These are phyloP conservation scores for Istiophorus platypterus DNA, from an alignment of 2,113 vertebrate genomes.

Conservation along the genomic window DNA sequence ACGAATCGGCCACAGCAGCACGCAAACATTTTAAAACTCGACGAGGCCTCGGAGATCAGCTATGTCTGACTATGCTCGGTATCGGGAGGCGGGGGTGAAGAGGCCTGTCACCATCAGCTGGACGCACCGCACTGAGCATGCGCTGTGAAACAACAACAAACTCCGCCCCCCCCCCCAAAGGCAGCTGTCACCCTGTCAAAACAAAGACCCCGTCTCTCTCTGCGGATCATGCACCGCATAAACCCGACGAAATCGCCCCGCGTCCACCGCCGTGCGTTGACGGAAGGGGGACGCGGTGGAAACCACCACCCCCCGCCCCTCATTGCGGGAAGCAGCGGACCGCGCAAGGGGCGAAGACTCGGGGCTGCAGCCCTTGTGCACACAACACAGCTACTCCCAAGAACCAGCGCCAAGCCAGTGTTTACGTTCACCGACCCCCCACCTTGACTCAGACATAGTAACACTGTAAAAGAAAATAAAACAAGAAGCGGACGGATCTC, in stretches of 20 bases:
- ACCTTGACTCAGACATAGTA: slow-evolving; percentile 53
- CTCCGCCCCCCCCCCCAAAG: slow-evolving; percentile 83
- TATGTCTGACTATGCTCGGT: not conserved
- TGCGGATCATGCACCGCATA: slow-evolving; percentile 57
- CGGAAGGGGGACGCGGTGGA: slow-evolving; percentile 22
- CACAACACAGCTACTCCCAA: slow-evolving; percentile 59
- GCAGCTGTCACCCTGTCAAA: slow-evolving; percentile 94
- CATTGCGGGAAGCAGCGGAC: slow-evolving; percentile 10
- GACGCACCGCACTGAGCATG: slow-evolving; percentile 70
- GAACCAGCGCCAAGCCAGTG: slow-evolving; percentile 74
- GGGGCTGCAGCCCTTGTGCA: slow-evolving; percentile 19
- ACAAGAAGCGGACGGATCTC: slow-evolving; percentile 24
- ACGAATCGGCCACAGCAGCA: not conserved
- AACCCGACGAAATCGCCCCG: slow-evolving; percentile 45
- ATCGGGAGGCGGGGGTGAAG: not conserved
- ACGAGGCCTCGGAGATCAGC: not conserved
- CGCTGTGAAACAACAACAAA: slow-evolving; percentile 78
- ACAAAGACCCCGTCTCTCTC: slow-evolving; percentile 83
- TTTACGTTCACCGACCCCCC: slow-evolving; percentile 81
- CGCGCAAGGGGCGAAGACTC: slow-evolving; percentile 9
- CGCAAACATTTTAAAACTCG: not conserved
- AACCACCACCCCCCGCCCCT: too few species aligned
- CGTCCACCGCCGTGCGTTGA: not conserved
- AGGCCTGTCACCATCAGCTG: slow-evolving; percentile 66
- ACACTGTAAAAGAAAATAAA: slow-evolving; percentile 31